These are phyloP conservation scores for Potamilus streckersoni DNA, from an alignment of 1,140 invertebrate genomes.

Conservation along the genomic window DNA sequence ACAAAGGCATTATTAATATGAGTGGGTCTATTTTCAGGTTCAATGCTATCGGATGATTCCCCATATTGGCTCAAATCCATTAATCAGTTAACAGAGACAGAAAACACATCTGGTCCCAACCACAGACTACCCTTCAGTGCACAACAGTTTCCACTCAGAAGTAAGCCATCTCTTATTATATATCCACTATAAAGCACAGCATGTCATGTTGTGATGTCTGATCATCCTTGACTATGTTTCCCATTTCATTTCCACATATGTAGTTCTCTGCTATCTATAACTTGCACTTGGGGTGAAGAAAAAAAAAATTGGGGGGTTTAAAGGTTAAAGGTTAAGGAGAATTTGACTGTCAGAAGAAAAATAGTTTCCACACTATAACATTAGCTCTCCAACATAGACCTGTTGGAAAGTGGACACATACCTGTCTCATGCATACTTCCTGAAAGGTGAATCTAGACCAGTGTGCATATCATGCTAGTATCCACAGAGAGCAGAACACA, in stretches of 20 bases:
- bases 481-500: no score
- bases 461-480: no score
- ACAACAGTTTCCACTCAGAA: constrained; percentile 61
- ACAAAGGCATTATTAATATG: not conserved
- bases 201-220: not conserved
- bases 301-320: not conserved
- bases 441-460: no score
- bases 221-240: not conserved
- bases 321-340: not conserved
- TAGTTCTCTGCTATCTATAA: no score
- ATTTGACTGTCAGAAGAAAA: no score
- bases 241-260: no score
- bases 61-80: constrained; percentile 72
- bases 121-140: constrained; percentile 58
- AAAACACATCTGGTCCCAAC: constrained; percentile 42
- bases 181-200: no score
- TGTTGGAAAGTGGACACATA: not conserved
- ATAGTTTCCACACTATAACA: no score
- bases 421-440: no score
- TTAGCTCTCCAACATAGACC: no score
- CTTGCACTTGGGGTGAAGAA: no score
- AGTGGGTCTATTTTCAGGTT: constrained; percentile 28
- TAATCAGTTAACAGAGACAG: constrained; percentile 69
- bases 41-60: constrained; percentile 62
- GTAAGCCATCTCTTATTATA: constrained; percentile 20